Conservation (phyloP, 2,113 vertebrate genomes). For the Gymnobelideus leadbeateri region DNA sequence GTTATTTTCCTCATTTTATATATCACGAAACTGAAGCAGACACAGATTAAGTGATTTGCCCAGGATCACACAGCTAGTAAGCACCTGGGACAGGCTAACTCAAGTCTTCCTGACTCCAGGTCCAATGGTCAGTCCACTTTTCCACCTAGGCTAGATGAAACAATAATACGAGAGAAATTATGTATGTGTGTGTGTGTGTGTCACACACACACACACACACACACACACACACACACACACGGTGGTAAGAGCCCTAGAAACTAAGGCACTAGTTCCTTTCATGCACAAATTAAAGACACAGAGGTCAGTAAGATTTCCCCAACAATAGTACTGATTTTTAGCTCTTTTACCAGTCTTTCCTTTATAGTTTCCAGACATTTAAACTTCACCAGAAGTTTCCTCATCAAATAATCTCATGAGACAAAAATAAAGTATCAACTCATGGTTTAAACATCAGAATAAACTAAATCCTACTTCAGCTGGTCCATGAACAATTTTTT, state of each 20-base stretch:
- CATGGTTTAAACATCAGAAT: conserved; percentile 22
- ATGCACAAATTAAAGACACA: background rate
- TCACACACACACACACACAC: no score
- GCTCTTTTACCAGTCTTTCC: background rate
- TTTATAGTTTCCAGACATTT: background rate
- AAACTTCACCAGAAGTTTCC: conserved; percentile 10
- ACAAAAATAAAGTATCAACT: conserved; percentile 4
- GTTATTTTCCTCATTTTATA: background rate
- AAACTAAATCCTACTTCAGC: background rate
- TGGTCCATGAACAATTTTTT: conserved; percentile 13
- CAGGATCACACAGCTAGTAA: background rate
- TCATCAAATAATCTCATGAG: conserved; percentile 18
- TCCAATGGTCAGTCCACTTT: background rate
- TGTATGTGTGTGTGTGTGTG: no score
- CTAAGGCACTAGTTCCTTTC: background rate
- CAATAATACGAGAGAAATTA: background rate
- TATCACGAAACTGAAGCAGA: background rate
- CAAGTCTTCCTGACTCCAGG: background rate
- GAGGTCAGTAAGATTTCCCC: conserved; percentile 3
- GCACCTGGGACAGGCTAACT: background rate
- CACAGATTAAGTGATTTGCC: no score
- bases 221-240: no score
- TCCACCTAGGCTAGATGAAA: background rate
- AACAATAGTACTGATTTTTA: background rate
- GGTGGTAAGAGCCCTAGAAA: background rate